Percentiles rank a stretch among this genome's conserved stretches.
Conservation (phyloP, 2,888 invertebrate species). For the Ptychoptera albimana region DNA sequence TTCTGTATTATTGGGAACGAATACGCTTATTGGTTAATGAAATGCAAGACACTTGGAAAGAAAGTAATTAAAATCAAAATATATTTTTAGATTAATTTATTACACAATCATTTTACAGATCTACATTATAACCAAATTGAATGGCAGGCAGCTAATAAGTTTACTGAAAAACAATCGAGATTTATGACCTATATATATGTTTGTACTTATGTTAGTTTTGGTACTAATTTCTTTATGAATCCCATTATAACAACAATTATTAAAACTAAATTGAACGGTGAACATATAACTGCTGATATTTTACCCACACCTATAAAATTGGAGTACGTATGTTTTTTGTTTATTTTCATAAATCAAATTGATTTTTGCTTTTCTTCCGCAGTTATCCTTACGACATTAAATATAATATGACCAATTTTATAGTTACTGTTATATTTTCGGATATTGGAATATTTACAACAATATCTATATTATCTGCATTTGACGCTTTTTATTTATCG, state of each 20-base stretch:
- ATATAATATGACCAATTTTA: neutral
- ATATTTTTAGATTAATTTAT: no score
- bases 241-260: neutral
- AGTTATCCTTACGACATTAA: slow-evolving; percentile 1
- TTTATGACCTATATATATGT: neutral
- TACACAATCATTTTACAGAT: neutral
- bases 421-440: neutral
- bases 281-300: neutral
- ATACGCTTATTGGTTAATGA: neutral
- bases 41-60: neutral
- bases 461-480: neutral
- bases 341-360: no score
- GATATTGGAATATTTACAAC: slow-evolving; percentile 1
- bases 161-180: slow-evolving; percentile 2
- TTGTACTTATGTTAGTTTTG: slow-evolving; percentile 3
- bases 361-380: no score
- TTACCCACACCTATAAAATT: slow-evolving; percentile 2
- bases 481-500: slow-evolving; percentile 1
- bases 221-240: slow-evolving; percentile 3
- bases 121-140: neutral
- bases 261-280: neutral
- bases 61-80: neutral
- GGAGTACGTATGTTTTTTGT: no score
- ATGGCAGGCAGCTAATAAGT: neutral
- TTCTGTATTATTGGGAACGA: neutral